These are phyloP conservation scores for Champsocephalus esox DNA, from an alignment of 2,797 vertebrate genomes.

Conservation along the genomic window DNA sequence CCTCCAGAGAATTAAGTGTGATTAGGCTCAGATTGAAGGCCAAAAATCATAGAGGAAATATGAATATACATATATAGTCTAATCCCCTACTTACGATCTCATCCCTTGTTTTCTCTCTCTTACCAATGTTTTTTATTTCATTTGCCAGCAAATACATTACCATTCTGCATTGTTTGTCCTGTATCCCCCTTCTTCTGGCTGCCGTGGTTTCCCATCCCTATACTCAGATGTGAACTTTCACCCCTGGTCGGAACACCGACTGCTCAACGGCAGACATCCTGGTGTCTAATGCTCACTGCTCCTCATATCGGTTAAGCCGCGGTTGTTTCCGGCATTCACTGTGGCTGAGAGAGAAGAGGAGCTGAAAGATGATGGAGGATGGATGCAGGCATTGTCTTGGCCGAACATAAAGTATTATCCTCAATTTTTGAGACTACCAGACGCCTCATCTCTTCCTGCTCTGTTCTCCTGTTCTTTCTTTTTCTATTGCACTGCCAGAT, in stretches of 20 bases:
- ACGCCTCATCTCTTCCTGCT: slow-evolving; percentile 56
- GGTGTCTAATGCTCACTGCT: slow-evolving; percentile 38
- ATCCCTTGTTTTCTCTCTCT: slow-evolving; percentile 7
- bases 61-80: slow-evolving; percentile 25
- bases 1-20: slow-evolving; percentile 21
- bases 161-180: slow-evolving; percentile 15
- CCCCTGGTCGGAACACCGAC: slow-evolving; percentile 19
- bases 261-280: slow-evolving; percentile 40
- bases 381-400: slow-evolving; percentile 32
- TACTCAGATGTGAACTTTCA: slow-evolving; percentile 62
- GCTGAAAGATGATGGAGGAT: slow-evolving; percentile 27
- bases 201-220: slow-evolving; percentile 31
- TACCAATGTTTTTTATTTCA: slow-evolving; percentile 27
- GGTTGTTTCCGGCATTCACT: slow-evolving; percentile 21
- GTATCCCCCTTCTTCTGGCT: slow-evolving; percentile 21
- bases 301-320: slow-evolving; percentile 15
- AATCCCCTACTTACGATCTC: slow-evolving; percentile 26
- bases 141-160: slow-evolving; percentile 28
- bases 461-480: slow-evolving; percentile 31
- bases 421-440: slow-evolving; percentile 16
- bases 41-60: slow-evolving; percentile 39
- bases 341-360: slow-evolving; percentile 22
- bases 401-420: slow-evolving; percentile 34
- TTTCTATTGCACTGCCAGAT: slow-evolving; percentile 78
- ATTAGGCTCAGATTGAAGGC: slow-evolving; percentile 17